Base-by-base conservation (phyloP, 2,797 vertebrate genomes). In the Rhadinocentrus ornatus region DNA sequence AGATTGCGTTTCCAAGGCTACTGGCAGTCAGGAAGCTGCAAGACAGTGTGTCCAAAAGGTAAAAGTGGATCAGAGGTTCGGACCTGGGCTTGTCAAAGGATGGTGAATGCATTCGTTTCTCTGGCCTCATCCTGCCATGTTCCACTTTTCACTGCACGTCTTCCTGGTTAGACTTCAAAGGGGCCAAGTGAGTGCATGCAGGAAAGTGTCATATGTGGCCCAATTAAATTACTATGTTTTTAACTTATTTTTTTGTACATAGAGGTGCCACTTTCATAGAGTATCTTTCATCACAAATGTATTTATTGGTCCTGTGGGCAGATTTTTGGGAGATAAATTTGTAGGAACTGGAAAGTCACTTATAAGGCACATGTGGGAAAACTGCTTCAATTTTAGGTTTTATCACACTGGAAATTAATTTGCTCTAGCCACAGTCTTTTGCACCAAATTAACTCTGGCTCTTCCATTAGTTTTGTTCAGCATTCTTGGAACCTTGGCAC, bases 101-200 rank as follows among this genome's bases (percentile, higher is more conserved):
- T 64, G 68, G 81, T 24, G 68, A 86, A 91, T 83, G 77, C 73
- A 84, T 91, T 87, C 8, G 78, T 63, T 78, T 80, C 50, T 75
- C 75, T 41, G 66, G 68, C 79, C 75, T 78, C 87, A 83, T 86
- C 82, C 85, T 76, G 75, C 72, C 87, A 62, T 72, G 88, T 81
- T 81, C 87, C 81, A 86, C 75, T 83, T 89, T 88, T 80, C 78
- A 82, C 66, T 58, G 70, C 71, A 63, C 22, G 18, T 80, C 78
- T 75, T 69, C 68, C 75, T 63, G 73, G 78, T 67, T 34, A 2
- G 62, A 89, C 89, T 89, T 91, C 89, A 92, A 90, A 93, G 86
- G 53, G 13, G 39, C 71, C 2, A 12, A 54, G 20, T 32, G 18
- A 0, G 64, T 10, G 50, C 62, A 24, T 16, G 6, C 69, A 65